Conservation (phyloP, 23 tunicate genomes). For the Diplosoma virens region DNA sequence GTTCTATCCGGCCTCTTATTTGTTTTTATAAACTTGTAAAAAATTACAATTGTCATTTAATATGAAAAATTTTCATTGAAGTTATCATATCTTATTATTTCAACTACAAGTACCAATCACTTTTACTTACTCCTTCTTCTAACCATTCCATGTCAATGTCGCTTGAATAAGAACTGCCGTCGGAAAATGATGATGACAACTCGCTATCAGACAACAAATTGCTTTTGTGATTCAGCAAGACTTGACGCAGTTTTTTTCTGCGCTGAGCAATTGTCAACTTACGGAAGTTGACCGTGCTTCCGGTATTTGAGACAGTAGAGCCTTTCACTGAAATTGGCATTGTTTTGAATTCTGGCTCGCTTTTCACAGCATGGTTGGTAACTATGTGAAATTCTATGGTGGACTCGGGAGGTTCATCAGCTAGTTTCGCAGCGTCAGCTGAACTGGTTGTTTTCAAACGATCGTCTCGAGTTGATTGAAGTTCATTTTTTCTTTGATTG, state of each 20-base stretch:
- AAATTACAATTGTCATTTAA: no score
- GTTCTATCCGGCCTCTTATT: no score
- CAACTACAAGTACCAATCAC: background rate
- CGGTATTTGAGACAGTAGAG: background rate
- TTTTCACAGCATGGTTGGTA: background rate
- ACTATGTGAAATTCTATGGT: background rate
- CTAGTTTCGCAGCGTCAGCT: no score
- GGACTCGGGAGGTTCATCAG: background rate
- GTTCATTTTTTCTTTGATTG: no score
- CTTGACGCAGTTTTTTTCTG: constrained; percentile 11
- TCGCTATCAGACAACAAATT: background rate
- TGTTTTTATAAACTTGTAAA: no score
- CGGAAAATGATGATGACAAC: constrained; percentile 34
- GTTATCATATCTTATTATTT: no score
- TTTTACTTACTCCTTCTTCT: constrained; percentile 38
- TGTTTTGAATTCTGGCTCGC: background rate
- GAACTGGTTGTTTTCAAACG: no score
- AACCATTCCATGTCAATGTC: constrained; percentile 49
- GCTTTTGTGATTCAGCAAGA: constrained; percentile 1
- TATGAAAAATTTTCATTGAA: no score
- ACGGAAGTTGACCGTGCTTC: constrained; percentile 9
- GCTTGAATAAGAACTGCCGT: constrained; percentile 18
- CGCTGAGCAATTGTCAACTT: constrained; percentile 20
- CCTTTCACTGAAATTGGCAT: background rate
- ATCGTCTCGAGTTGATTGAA: no score